phyloP scores from a whole-genome alignment of 1,140 invertebrate species.

The Micrasema minimum region DNA sequence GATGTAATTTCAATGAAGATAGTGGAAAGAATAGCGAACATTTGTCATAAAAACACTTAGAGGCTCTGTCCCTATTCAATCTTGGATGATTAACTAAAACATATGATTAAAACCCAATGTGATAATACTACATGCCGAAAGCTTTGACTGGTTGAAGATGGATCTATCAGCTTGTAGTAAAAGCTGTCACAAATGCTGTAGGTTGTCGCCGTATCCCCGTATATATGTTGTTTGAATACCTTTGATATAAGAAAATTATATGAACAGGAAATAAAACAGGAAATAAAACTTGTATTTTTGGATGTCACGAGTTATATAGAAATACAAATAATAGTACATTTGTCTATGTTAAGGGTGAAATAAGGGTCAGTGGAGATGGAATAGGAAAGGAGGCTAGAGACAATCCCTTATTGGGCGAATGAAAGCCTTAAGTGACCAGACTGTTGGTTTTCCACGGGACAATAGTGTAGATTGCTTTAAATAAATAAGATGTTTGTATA shows the following conservation, averaged over 20 bases:
- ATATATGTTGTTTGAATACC: constrained; percentile 4
- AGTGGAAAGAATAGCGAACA: too few species aligned
- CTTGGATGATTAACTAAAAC: too few species aligned
- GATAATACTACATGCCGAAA: too few species aligned
- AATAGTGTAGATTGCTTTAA: background rate
- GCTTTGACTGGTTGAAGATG: too few species aligned
- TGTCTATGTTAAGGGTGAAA: background rate
- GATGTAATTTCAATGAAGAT: too few species aligned
- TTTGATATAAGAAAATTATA: background rate
- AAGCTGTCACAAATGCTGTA: too few species aligned
- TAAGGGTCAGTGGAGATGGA: background rate
- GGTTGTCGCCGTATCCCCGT: too few species aligned
- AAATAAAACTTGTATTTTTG: constrained; percentile 2
- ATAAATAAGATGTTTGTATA: background rate
- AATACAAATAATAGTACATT: constrained; percentile 7
- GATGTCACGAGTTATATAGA: background rate
- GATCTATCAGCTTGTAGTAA: too few species aligned
- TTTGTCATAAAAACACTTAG: too few species aligned
- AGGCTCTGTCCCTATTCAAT: too few species aligned
- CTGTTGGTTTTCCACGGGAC: background rate
- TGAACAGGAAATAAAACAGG: background rate
- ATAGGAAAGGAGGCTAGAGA: background rate
- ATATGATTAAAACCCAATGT: too few species aligned
- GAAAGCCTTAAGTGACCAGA: constrained; percentile 10
- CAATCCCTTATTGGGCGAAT: constrained; percentile 30